Percentiles rank a stretch among this genome's conserved stretches.
Evolutionary conservation across 2,797 vertebrate genomes (phyloP).

Genomic region (Anolis apletophallus): DNA sequence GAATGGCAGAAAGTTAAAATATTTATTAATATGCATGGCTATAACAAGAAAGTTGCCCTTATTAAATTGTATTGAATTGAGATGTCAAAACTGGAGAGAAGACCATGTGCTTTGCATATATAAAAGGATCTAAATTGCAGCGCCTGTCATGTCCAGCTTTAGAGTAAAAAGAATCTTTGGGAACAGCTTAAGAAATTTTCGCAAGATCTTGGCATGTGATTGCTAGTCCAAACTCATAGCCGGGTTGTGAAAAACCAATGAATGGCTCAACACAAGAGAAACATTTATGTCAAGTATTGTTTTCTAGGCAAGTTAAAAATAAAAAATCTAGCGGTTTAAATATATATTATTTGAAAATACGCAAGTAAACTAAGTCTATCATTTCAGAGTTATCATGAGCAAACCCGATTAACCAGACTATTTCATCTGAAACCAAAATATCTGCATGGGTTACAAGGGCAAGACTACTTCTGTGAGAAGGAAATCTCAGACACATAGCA

Average conservation of each 20-base stretch:
- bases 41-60: not conserved
- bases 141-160: not conserved
- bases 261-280: not conserved
- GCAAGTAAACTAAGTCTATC: accelerated
- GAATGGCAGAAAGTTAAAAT: accelerated
- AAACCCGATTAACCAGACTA: not conserved
- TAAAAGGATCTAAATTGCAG: not conserved
- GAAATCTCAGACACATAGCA: conserved; percentile 40
- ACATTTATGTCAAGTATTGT: not conserved
- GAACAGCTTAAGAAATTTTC: not conserved
- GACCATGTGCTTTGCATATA: not conserved
- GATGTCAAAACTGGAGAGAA: not conserved
- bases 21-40: not conserved
- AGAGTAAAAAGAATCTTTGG: not conserved
- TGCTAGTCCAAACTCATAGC: not conserved
- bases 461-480: conserved; percentile 31
- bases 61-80: not conserved
- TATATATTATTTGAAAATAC: accelerated
- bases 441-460: conserved; percentile 21
- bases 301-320: not conserved
- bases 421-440: conserved; percentile 28
- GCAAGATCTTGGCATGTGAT: not conserved
- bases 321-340: accelerated
- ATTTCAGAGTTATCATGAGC: conserved; percentile 10
- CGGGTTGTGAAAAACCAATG: not conserved